phyloP scores from a whole-genome alignment of 2,797 vertebrate species.

The Tenualosa ilisha region DNA sequence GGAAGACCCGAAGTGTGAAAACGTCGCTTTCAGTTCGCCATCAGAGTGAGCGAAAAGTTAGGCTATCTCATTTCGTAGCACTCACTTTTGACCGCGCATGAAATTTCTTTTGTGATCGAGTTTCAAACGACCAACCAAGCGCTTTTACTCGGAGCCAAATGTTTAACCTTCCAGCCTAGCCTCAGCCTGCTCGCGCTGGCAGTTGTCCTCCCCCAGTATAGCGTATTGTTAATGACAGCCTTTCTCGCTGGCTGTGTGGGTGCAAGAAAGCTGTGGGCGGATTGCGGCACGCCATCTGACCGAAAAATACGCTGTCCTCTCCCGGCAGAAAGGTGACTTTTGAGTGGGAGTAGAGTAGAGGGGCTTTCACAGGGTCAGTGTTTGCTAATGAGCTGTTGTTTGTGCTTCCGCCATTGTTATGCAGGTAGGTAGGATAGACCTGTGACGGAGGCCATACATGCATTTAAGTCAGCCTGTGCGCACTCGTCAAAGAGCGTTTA shows the following conservation, averaged over 20 bases:
- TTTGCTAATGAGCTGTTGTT: neutral
- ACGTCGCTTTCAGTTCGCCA: neutral
- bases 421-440: neutral
- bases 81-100: neutral
- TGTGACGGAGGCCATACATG: no score
- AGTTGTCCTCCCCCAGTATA: constrained; percentile 78
- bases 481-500: neutral
- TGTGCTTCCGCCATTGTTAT: neutral
- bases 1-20: neutral
- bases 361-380: constrained; percentile 47
- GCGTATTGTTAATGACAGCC: constrained; percentile 81
- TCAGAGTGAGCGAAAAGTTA: neutral
- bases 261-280: constrained; percentile 84
- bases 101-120: neutral
- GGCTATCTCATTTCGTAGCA: neutral
- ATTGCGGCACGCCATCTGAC: constrained; percentile 85
- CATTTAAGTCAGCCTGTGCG: neutral
- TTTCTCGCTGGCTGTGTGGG: constrained; percentile 81
- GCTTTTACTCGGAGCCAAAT: neutral
- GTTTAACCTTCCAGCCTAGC: neutral
- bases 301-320: constrained; percentile 84
- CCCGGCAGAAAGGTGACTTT: constrained; percentile 79
- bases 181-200: constrained; percentile 61
- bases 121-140: constrained; percentile 6
- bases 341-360: constrained; percentile 70